Conservation (phyloP, 1,140 invertebrate genomes). For the fruit fly (Drosophila melanogaster) region Release_6_plus_ISO1_MT NC_004354.4:14906501-14907000, state of each 20-base stretch:
- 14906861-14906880: slow-evolving; percentile 90
- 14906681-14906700: slow-evolving; percentile 50
- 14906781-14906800: slow-evolving; percentile 90
- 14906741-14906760: slow-evolving; percentile 91
- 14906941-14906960: slow-evolving; percentile 87
- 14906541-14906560: not conserved
- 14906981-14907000: slow-evolving; percentile 85
- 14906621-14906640: slow-evolving; percentile 5
- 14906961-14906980: slow-evolving; percentile 91
- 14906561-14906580: not conserved
- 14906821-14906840: slow-evolving; percentile 91
- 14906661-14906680: slow-evolving; percentile 23
- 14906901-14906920: slow-evolving; percentile 91
- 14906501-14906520: not conserved
- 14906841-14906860: slow-evolving; percentile 88
- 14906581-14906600: no score
- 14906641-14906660: not conserved
- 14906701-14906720: not conserved
- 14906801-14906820: slow-evolving; percentile 90
- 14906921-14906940: slow-evolving; percentile 90
- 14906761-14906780: slow-evolving; percentile 95
- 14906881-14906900: slow-evolving; percentile 88
- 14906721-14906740: slow-evolving; percentile 66
- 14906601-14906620: not conserved
- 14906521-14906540: not conserved